Evolutionary conservation across 2,888 invertebrate genomes (phyloP).

Genomic region (Drosophila dives): DNA sequence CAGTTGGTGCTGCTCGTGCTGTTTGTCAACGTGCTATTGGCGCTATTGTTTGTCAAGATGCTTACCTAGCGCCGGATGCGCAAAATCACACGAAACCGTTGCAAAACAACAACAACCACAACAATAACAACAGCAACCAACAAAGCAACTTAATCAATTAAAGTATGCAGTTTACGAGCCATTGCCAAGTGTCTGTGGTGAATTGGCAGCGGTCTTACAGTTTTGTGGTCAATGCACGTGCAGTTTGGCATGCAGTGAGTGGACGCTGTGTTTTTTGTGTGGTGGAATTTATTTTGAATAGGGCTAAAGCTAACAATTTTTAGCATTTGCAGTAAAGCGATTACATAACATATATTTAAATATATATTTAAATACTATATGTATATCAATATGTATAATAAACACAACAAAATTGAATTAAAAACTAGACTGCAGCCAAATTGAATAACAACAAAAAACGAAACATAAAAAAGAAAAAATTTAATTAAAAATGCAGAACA

Average conservation of each 20-base stretch:
- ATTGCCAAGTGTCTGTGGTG: slow-evolving; percentile 18
- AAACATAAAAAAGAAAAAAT: slow-evolving; percentile 17
- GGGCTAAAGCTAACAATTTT: slow-evolving; percentile 59
- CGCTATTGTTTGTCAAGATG: slow-evolving; percentile 97
- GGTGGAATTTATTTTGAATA: slow-evolving; percentile 43
- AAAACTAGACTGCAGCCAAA: slow-evolving; percentile 79
- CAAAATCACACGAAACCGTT: slow-evolving; percentile 47
- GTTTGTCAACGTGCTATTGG: slow-evolving; percentile 96
- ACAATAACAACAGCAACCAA: background rate
- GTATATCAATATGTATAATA: slow-evolving; percentile 55
- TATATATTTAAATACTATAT: slow-evolving; percentile 48
- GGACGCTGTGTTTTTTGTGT: slow-evolving; percentile 35
- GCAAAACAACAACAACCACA: slow-evolving; percentile 24
- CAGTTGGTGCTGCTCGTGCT: slow-evolving; percentile 96
- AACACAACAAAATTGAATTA: slow-evolving; percentile 61
- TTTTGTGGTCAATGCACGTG: slow-evolving; percentile 17
- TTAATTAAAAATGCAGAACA: slow-evolving; percentile 53
- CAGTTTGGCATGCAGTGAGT: slow-evolving; percentile 2
- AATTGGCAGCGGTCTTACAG: slow-evolving; percentile 16
- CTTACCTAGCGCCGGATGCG: slow-evolving; percentile 90
- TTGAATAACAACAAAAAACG: slow-evolving; percentile 37
- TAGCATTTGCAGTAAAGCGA: slow-evolving; percentile 80
- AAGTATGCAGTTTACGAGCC: slow-evolving; percentile 27
- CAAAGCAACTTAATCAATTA: slow-evolving; percentile 2
- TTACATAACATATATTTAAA: slow-evolving; percentile 43